A percentile compares a stretch with the other conserved stretches of the same genome.
phyloP scores from a whole-genome alignment of 2,797 vertebrate genomes.

The Enteromius afrohamiltoni region DNA sequence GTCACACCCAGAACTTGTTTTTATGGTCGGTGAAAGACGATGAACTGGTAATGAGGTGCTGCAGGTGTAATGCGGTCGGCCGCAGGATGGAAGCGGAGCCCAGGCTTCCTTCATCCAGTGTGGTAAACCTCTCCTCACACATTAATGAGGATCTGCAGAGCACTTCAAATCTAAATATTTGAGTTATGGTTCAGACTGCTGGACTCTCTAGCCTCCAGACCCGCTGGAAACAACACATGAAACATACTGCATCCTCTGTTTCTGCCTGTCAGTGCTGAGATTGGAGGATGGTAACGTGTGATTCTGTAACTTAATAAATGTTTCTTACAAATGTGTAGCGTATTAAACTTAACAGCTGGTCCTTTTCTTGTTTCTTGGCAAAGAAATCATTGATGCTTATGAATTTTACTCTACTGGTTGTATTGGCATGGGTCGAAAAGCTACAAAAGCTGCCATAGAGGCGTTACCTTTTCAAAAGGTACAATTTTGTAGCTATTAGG shows the following conservation, averaged over 20 bases:
- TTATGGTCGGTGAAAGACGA: background rate
- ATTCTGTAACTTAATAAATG: background rate
- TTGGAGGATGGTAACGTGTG: constrained; percentile 41
- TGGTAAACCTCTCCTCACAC: background rate
- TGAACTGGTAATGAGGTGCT: background rate
- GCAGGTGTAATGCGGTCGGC: background rate
- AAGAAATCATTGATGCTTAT: background rate
- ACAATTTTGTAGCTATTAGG: too few relatives aligned
- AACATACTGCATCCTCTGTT: constrained; percentile 64
- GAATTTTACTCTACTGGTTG: background rate
- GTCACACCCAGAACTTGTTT: constrained; percentile 7
- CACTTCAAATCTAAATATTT: constrained; percentile 42
- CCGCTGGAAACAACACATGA: constrained; percentile 3
- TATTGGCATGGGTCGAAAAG: background rate
- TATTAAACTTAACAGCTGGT: constrained; percentile 29
- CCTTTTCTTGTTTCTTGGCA: constrained; percentile 1
- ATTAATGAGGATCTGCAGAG: constrained; percentile 13
- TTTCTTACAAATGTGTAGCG: constrained; percentile 15
- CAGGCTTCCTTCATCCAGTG: constrained; percentile 1
- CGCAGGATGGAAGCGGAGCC: background rate
- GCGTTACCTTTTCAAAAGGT: too few relatives aligned
- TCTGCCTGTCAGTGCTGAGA: constrained; percentile 56
- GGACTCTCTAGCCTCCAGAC: background rate
- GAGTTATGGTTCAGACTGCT: constrained; percentile 12
- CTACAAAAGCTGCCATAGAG: too few relatives aligned